Conservation (phyloP, 2,888 invertebrate genomes). For the Teleogryllus oceanicus region DNA sequence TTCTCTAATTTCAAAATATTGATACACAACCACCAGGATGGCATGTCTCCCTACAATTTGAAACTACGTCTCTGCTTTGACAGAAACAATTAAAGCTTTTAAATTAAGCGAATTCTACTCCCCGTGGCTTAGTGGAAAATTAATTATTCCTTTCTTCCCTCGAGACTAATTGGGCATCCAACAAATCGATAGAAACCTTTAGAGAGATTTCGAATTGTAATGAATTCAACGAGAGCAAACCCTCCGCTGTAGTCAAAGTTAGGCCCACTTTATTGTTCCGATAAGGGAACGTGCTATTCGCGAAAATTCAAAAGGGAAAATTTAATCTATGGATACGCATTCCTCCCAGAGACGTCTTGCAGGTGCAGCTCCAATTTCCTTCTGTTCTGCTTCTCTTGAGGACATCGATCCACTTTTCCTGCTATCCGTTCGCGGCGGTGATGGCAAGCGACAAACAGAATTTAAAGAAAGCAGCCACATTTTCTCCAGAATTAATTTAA, state of each 20-base stretch:
- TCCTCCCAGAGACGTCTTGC: background rate
- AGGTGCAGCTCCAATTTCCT: background rate
- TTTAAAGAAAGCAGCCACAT: no score
- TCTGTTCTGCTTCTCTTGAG: background rate
- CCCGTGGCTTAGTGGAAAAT: slow-evolving; percentile 1
- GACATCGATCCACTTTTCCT: background rate
- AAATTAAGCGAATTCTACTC: slow-evolving; percentile 7
- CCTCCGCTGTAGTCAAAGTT: background rate
- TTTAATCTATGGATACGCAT: background rate
- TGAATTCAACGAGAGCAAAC: background rate
- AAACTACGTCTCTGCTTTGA: background rate
- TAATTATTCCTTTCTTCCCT: slow-evolving; percentile 3
- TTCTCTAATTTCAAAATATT: no score
- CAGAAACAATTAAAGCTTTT: slow-evolving; percentile 2
- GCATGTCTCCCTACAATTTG: background rate
- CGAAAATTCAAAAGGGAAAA: slow-evolving; percentile 1
- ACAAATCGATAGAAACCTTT: slow-evolving; percentile 18
- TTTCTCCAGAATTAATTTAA: no score
- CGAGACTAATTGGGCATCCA: background rate
- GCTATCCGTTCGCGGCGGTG: background rate
- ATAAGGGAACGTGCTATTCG: background rate
- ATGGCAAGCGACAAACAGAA: background rate
- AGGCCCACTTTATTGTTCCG: background rate
- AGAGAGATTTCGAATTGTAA: background rate
- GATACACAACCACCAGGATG: background rate